Evolutionary conservation across 2,113 vertebrate species (phyloP), one percentile per base, ranked within the genome.

Genomic region (Pollachius pollachius): DNA sequence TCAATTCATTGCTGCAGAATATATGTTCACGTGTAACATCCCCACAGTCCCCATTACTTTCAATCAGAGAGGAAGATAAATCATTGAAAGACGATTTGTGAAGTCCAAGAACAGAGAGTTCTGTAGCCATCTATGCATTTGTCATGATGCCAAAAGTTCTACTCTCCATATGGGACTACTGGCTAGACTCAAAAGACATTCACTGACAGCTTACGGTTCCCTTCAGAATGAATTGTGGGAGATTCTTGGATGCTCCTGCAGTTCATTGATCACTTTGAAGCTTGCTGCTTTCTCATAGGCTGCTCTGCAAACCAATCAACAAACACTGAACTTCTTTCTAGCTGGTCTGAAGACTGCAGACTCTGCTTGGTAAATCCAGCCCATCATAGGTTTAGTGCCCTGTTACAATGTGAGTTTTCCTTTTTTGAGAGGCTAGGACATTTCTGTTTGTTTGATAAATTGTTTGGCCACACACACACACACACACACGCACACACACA

Each of bases 191-290:
- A 80, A 68, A 63, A 64, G 57, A 74, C 17, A 5, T 69, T 69
- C 34, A 52, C 57, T 66, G 69, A 65, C 79, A 82, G 75, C 70
- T 78, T 74, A 23, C 78, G 63, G 65, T 64, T 79, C 64, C 27
- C 70, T 37, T 52, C 71, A 63, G 48, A 79, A 79, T 78, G 71
- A 83, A 73, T 82, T 71, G 81, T 74, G 64, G 68, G 25, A 15
- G 41, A 79, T 70, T 48, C 41, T 48, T 13, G 72, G 71, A 72
- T n/a, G 52, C 64, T 75, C 65, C 63, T 41, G 48, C 69, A 61
- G 77, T 76, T 74, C 67, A 83, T 81, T 84, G 71, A 81, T 84
- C 76, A 84, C 37, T 72, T 57, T 84, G 78, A 82, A 60, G 9
- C 71, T 58, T 66, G 27, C 15, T 16, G 9, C 71, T 58, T 66